These are phyloP conservation scores for Podarcis siculus DNA, from an alignment of 2,797 vertebrate species.

Conservation along the genomic window DNA sequence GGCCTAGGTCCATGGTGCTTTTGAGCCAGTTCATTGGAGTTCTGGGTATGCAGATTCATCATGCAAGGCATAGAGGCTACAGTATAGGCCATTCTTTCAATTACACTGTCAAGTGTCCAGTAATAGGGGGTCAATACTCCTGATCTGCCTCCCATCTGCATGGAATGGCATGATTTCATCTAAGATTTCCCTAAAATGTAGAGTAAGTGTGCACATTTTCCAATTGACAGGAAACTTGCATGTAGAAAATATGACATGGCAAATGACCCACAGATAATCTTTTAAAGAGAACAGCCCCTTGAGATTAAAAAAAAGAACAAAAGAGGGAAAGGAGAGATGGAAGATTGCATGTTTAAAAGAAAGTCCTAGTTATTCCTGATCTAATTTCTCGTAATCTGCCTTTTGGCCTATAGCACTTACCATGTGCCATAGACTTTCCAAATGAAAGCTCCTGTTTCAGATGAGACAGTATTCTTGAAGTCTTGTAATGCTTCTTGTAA, in stretches of 20 bases:
- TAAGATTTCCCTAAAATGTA: not conserved
- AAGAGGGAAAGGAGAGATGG: too few species aligned
- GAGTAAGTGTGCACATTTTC: not conserved
- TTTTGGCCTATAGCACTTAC: not conserved
- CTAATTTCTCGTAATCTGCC: not conserved
- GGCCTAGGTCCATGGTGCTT: not conserved
- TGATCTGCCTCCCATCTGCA: not conserved
- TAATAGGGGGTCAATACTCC: not conserved
- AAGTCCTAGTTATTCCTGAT: not conserved
- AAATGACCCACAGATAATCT: not conserved
- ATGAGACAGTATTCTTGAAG: conserved; percentile 25
- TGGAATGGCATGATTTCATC: too few species aligned
- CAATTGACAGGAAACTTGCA: not conserved
- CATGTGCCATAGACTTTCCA: not conserved
- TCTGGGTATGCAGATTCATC: not conserved
- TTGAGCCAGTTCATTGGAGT: not conserved
- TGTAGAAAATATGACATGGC: not conserved
- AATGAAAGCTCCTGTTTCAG: conserved; percentile 21
- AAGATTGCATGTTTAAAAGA: not conserved
- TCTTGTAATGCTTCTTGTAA: conserved; percentile 33
- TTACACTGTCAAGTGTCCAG: not conserved
- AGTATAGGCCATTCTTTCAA: not conserved
- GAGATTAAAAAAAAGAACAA: not conserved
- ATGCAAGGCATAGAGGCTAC: not conserved
- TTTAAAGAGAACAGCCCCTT: not conserved